phyloP scores from a whole-genome alignment of 2,113 vertebrate genomes.

The Oceanodroma tethys region DNA sequence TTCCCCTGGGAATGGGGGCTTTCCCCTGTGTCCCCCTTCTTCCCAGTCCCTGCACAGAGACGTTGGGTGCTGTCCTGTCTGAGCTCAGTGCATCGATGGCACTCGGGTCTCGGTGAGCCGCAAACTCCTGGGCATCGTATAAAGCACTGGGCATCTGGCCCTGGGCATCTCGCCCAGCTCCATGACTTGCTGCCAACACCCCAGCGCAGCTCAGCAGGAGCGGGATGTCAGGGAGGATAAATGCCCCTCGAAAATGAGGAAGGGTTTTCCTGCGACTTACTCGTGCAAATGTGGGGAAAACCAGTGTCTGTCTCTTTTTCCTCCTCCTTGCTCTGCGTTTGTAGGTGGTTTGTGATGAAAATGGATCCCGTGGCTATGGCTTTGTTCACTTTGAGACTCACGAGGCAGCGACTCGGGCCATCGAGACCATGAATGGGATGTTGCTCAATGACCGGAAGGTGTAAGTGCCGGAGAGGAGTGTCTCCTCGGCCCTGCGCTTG shows the following conservation, averaged over 20 bases:
- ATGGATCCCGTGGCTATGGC: conserved; percentile 92
- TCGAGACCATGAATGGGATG: conserved; percentile 97
- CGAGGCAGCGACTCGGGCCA: conserved; percentile 89
- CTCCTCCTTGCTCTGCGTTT: fast-evolving
- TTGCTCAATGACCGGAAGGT: conserved; percentile 95
- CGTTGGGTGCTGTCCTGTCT: not conserved
- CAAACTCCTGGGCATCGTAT: not conserved
- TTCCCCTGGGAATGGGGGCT: not conserved
- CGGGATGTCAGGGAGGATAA: not conserved
- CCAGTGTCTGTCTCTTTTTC: not conserved
- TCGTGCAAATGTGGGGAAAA: fast-evolving
- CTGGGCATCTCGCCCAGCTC: not conserved
- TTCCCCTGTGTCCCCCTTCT: not conserved
- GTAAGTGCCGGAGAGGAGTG: conserved; percentile 68
- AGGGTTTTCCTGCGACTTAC: not conserved
- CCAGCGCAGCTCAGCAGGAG: not conserved
- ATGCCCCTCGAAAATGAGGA: not conserved
- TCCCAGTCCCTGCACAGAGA: not conserved
- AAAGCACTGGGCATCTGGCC: not conserved
- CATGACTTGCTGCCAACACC: not conserved
- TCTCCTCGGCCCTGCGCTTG: not conserved
- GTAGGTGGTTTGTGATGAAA: conserved; percentile 94
- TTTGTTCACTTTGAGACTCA: conserved; percentile 98
- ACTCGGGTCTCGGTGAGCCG: not conserved
- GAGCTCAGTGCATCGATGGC: not conserved